A percentile compares a stretch with the other conserved stretches of the same genome.
phyloP scores from a whole-genome alignment of 2,113 vertebrate genomes.

The Hemiscyllium ocellatum region DNA sequence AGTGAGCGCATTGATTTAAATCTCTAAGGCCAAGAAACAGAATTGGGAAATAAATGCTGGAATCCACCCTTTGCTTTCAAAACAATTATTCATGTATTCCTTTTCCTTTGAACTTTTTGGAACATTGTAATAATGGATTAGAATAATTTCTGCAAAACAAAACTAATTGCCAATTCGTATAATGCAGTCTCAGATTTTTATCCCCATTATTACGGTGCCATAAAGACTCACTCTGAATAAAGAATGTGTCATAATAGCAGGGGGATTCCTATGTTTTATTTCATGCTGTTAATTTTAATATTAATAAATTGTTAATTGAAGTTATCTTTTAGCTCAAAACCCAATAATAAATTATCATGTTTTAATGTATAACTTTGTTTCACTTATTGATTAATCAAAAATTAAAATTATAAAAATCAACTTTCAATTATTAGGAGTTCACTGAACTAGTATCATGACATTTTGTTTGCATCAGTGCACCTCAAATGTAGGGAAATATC shows the following conservation, averaged over 20 bases:
- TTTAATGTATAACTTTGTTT: neutral
- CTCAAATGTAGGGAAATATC: neutral
- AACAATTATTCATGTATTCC: neutral
- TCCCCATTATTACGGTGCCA: neutral
- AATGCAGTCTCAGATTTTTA: neutral
- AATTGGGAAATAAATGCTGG: neutral
- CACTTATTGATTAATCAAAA: neutral
- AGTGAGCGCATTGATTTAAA: neutral
- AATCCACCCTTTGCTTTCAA: neutral
- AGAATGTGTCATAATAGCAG: neutral
- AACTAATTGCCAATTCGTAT: neutral
- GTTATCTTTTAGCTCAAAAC: neutral
- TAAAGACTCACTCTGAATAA: neutral
- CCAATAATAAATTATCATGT: neutral
- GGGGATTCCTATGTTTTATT: neutral
- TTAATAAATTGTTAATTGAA: neutral
- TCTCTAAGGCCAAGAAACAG: neutral
- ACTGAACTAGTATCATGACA: neutral
- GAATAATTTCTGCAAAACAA: neutral
- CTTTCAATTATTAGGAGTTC: neutral
- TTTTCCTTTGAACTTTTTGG: neutral
- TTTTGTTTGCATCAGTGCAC: neutral
- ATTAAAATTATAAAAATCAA: neutral
- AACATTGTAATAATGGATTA: neutral
- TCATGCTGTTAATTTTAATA: neutral